phyloP scores from a whole-genome alignment of 2,888 invertebrate genomes.

The Andrena hattorfiana region DNA sequence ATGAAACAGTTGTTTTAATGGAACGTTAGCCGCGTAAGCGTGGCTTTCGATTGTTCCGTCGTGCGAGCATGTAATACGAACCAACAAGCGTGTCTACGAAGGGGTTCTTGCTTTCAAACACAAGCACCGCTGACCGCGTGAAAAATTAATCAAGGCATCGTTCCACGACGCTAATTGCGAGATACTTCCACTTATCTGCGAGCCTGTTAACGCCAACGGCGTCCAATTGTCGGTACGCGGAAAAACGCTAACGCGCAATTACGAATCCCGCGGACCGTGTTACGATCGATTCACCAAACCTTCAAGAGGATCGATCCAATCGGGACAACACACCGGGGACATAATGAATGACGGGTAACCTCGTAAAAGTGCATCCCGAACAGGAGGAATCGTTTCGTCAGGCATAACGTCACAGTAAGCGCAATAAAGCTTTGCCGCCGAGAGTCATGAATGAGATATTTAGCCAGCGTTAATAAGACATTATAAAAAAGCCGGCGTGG shows the following conservation, averaged over 20 bases:
- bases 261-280: neutral
- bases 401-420: constrained; percentile 6
- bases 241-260: constrained; percentile 11
- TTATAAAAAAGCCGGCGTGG: constrained; percentile 33
- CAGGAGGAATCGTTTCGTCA: neutral
- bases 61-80: constrained; percentile 83
- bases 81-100: constrained; percentile 81
- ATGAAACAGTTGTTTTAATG: constrained; percentile 59
- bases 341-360: neutral
- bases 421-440: neutral
- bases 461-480: constrained; percentile 41
- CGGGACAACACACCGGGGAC: neutral
- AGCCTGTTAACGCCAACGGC: constrained; percentile 39
- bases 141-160: constrained; percentile 76
- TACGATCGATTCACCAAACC: neutral
- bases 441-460: constrained; percentile 11
- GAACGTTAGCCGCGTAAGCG: constrained; percentile 66
- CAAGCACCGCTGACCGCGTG: constrained; percentile 78
- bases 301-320: neutral
- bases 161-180: constrained; percentile 68
- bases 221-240: neutral
- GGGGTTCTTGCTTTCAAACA: constrained; percentile 71
- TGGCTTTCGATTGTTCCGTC: constrained; percentile 79
- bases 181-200: constrained; percentile 37
- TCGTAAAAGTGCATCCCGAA: neutral